Percentiles rank a stretch among this genome's conserved stretches.
Conservation (phyloP, 2,797 vertebrate species). For the Anabacerthia variegaticeps region DNA sequence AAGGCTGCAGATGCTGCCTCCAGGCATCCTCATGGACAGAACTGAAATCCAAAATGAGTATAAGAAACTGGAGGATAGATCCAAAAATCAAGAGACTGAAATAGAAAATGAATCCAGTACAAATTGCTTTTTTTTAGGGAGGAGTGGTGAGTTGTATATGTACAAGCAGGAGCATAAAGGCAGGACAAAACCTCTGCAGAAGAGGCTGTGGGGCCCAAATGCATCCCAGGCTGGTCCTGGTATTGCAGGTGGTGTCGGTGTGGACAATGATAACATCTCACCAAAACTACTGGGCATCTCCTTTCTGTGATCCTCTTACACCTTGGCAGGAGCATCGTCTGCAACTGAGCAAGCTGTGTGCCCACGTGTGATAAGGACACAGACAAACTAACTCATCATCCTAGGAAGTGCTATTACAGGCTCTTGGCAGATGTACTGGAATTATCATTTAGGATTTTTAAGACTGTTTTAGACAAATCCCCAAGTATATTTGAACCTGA, state of each 20-base stretch:
- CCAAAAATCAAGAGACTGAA: not conserved
- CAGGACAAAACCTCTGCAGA: not conserved
- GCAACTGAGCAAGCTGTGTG: fast-evolving
- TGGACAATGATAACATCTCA: not conserved
- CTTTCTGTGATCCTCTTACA: not conserved
- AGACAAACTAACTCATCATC: not conserved
- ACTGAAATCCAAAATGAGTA: not conserved
- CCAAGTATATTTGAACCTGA: not conserved
- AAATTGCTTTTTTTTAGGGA: not conserved
- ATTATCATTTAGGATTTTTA: not conserved
- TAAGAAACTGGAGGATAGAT: not conserved
- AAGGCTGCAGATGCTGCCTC: not conserved
- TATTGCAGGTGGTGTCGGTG: fast-evolving
- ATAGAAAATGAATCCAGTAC: not conserved
- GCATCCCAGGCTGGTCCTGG: not conserved
- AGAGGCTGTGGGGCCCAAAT: not conserved
- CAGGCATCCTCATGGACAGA: not conserved
- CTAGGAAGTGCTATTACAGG: not conserved
- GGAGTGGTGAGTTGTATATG: not conserved
- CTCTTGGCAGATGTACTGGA: not conserved
- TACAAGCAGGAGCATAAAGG: not conserved
- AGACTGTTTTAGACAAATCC: not conserved
- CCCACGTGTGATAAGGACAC: not conserved
- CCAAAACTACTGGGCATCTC: not conserved
- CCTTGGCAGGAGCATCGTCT: not conserved